Base-by-base conservation (phyloP, 1,140 invertebrate genomes). In the Trigoniulus corallinus region DNA sequence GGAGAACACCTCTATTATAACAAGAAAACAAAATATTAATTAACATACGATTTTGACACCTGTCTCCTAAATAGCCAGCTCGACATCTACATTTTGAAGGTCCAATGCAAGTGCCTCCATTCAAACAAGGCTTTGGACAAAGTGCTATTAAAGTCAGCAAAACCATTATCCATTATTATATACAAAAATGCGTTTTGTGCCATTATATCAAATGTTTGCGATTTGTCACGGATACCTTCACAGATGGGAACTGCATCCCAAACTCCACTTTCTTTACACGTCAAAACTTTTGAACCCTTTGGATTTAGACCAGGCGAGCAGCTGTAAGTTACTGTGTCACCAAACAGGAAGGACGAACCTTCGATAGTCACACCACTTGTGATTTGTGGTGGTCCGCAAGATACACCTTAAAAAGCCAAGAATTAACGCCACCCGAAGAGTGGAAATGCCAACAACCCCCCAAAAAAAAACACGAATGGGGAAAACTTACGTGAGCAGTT, bases 21-120 rank as follows among this genome's bases (percentile, higher is more conserved):
- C 29, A 34, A 34, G 7, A 7, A 34, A 7, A 34, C 42, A 21
- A 40, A 48, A 37, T 50, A 47, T 10, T 2, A n/a, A 39, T 39
- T 25, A 49, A 62, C 62, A 59, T 56, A 58, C 58, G 54, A 42
- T 57, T 54, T 50, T 66, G 54, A 50, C 65, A 67, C n/a, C 63
- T 52, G 24, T 57, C 57, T 3, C 65, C 67, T 22, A 54, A 53
- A 54, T 59, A 68, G 3, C 66, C 67, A 13, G 49, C 43, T 37
- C 56, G 58, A 61, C 68, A 70, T 18, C 54, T 54, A 50, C 68
- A 70, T 44, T 55, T 55, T 52, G 66, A 66, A 4, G 66, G 67
- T 10, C 54, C 60, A 3, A 59, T 54, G 53, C 67, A 69, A 1
- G 48, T 51, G 1, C 67, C 67, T 22, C 65, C 65, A 58, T 69